Conservation (phyloP, 1,140 invertebrate species). For the Orchesella cincta region DNA sequence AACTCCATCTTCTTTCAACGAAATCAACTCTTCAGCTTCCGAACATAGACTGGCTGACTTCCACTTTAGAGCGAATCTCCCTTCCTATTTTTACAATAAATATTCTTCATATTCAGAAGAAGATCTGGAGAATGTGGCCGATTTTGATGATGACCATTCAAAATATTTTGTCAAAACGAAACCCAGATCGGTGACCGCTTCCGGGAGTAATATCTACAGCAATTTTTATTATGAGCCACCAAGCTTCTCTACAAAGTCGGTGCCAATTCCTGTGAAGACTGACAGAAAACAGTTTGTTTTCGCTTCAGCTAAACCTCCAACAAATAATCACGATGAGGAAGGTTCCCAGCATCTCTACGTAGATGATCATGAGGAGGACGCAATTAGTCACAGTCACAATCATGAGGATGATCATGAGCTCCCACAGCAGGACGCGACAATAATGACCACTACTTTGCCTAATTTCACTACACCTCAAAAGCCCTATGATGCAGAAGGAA, state of each 20-base stretch:
- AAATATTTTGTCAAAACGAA: conserved; percentile 43
- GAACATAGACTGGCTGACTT: conserved; percentile 18
- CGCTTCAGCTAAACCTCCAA: neutral
- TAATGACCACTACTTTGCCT: neutral
- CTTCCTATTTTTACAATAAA: conserved; percentile 15
- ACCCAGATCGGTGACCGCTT: conserved; percentile 19
- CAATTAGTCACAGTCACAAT: neutral
- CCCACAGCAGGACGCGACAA: neutral
- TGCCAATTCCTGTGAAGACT: conserved; percentile 19
- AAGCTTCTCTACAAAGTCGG: conserved; percentile 12
- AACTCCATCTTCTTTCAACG: conserved; percentile 15
- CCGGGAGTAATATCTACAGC: conserved; percentile 12
- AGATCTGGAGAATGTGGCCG: conserved; percentile 35
- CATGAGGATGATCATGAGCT: neutral
- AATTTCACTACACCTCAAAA: neutral
- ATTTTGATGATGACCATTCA: conserved; percentile 41
- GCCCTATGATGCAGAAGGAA: neutral
- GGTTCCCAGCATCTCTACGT: neutral
- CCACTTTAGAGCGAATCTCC: neutral
- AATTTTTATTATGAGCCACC: conserved; percentile 23
- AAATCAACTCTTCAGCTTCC: conserved; percentile 9
- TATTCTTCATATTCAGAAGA: conserved; percentile 37
- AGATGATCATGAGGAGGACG: neutral
- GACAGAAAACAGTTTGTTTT: neutral
- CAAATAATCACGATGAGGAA: neutral